Conservation (phyloP, 2,888 invertebrate genomes). For the Hydropsyche betteni region DNA sequence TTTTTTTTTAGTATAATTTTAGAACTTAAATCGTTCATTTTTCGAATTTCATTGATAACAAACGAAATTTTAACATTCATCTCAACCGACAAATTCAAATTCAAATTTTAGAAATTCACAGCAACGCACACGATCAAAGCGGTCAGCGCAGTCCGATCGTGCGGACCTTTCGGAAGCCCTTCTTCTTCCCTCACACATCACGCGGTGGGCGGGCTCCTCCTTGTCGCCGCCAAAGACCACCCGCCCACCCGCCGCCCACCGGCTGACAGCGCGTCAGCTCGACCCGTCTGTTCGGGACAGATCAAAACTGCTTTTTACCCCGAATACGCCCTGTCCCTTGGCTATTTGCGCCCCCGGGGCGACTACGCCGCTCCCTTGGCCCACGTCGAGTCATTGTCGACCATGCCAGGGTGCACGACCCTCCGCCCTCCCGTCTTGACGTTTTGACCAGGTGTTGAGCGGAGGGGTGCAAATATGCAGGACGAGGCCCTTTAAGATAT, state of each 20-base stretch:
- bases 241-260: background rate
- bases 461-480: background rate
- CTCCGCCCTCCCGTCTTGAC: background rate
- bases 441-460: constrained; percentile 25
- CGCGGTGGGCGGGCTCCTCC: background rate
- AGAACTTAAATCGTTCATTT: too few species aligned
- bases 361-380: background rate
- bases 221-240: background rate
- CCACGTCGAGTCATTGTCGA: too few species aligned
- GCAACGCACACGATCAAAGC: too few species aligned
- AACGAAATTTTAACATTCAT: too few species aligned
- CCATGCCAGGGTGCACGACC: background rate
- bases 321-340: constrained; percentile 36
- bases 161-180: constrained; percentile 22
- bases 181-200: constrained; percentile 3
- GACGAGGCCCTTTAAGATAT: too few species aligned
- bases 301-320: constrained; percentile 50
- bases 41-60: too few species aligned
- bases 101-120: too few species aligned
- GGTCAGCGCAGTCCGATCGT: background rate
- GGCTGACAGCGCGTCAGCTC: constrained; percentile 49
- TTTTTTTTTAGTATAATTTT: too few species aligned
- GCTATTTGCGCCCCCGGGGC: constrained; percentile 18
- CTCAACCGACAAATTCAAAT: too few species aligned
- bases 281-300: constrained; percentile 49